Evolutionary conservation across 2,888 invertebrate species (phyloP), one percentile per base, ranked within the genome.

Genomic region (Diarsia dahlii): DNA sequence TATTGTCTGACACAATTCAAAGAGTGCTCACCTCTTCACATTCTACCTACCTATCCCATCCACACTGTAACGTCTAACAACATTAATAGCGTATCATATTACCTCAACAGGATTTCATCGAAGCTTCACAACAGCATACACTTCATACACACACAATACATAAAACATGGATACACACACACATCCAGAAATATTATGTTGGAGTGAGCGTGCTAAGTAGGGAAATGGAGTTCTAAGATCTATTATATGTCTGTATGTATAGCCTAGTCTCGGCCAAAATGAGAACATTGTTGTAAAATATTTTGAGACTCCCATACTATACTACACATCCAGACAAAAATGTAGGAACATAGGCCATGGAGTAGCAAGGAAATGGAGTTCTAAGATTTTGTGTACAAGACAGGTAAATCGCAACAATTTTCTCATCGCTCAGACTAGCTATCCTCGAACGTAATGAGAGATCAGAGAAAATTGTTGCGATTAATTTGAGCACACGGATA

Each of bases 121-220:
- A 84, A 82, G 60, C 64, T 71, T n/a, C 20, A 82, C 84, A 80
- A 84, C 74, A 20, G 74, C 18, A 45, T 13, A 4, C 52, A 68
- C 54, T 39, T 39, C 39, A 70, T 65, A 65, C 10, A 52, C n/a
- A 23, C 18, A 39, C 39, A 39, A 39, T 39, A 0, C 39, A 39
- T 28, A 39, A 39, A 39, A 39, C 39, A 39, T 39, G 39, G 39
- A 39, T 39, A 39, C 39, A 54, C 8, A 39, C 39, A 54, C 8
- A 34, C 6, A 54, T 23, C 13, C 15, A 71, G 6, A 18, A 20
- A 15, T 1, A 34, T 2, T 45, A 50, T 54, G 10, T 23, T 6
- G 13, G 12, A 60, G 65, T 28, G 52, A 8, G 9, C 60, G 68
- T 6, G 12, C 72, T 79, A 50, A 71, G 34, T 23, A 1, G 45